These are phyloP conservation scores for Chironomus striatipennis DNA, from an alignment of 1,140 invertebrate genomes.

Conservation along the genomic window DNA sequence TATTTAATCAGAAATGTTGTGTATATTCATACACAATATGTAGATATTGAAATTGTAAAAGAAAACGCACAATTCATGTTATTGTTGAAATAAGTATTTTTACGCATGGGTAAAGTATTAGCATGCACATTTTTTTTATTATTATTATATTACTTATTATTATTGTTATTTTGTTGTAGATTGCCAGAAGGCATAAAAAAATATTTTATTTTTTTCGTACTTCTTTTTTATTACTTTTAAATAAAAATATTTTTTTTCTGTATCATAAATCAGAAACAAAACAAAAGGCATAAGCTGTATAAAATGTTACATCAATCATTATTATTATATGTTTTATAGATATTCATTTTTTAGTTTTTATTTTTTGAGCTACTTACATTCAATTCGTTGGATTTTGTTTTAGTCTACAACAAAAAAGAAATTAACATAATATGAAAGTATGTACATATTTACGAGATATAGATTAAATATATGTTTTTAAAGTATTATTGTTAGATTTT, in stretches of 20 bases:
- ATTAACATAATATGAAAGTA: conserved; percentile 8
- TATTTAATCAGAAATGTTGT: background rate
- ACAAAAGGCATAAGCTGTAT: background rate
- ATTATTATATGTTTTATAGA: too few relatives aligned
- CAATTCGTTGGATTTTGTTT: conserved; percentile 20
- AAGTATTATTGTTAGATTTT: background rate
- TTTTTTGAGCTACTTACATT: conserved; percentile 21
- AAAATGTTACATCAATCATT: conserved; percentile 11
- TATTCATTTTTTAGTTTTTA: background rate
- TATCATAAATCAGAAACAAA: conserved; percentile 20
- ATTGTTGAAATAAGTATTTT: conserved; percentile 19
- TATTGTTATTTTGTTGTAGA: background rate
- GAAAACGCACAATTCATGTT: conserved; percentile 20
- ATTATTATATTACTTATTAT: conserved; percentile 4
- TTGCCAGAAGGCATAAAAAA: background rate
- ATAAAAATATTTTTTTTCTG: conserved; percentile 17
- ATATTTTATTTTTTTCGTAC: too few relatives aligned
- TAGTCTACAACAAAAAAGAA: conserved; percentile 18
- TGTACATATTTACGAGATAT: background rate
- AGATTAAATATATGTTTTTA: background rate
- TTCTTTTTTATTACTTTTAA: background rate
- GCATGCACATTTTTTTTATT: conserved; percentile 19
- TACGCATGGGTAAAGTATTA: conserved; percentile 18
- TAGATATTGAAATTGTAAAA: background rate
- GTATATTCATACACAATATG: background rate